Evolutionary conservation across 1,140 invertebrate genomes (phyloP), one percentile per base, ranked within the genome.

Genomic region (Phenacoccus solenopsis): DNA sequence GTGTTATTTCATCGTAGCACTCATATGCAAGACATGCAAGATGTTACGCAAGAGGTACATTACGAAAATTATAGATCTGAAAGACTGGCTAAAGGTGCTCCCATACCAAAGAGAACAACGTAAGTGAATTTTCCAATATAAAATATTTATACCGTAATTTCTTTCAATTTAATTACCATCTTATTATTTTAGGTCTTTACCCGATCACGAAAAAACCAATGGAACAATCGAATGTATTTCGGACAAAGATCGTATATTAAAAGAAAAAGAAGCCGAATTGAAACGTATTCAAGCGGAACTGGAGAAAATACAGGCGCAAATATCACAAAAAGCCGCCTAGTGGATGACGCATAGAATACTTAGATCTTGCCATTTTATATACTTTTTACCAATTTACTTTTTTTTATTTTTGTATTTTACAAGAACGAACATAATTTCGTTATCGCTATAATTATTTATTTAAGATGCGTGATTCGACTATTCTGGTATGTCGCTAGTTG

Each of bases 41-140:
- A 97, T 80, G 92, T 96, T 3, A 97, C 94, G 0, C 90, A 94
- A 76, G 91, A 95, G 79, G 93, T 97, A 10, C 94, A 97, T 81
- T 98, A 98, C 79, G 95, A 98, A 81, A 98, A 97, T 80, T 98
- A 96, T 78, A 84, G 94, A 69, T 91, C 90, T 20, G 90, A 94
- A 77, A 84, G 90, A 75, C 80, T 94, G 71, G 91, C 89, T 20
- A 89, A 91, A 79, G 89, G 88, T 72, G 88, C 86, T 25, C 87
- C 88, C 70, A 84, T 86, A 70, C 86, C 87, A 1, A 85, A 88
- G 76, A 81, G 87, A 74, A 86, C 87, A 75, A 85, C 84, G 87
- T 89, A 80, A 82, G 82, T 30, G 22, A 22, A 71, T 64, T 13
- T 16, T 13, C 22, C 30, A 57, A 49, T 1, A 67, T 67, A 27